Conservation (phyloP, 2,797 vertebrate genomes). For the Lacerta bilineata region DNA sequence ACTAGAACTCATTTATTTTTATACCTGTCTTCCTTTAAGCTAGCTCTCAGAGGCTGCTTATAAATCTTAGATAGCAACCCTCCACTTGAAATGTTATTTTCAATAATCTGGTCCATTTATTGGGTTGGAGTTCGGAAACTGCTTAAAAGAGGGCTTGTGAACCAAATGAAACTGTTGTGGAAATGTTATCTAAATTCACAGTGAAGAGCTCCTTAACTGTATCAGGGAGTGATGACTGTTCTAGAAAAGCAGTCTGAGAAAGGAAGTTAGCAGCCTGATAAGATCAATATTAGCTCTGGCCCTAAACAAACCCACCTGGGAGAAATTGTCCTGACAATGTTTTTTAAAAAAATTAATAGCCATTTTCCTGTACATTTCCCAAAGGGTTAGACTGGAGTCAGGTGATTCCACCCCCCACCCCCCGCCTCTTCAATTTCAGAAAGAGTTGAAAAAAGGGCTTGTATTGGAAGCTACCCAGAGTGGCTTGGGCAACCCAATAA, state of each 20-base stretch:
- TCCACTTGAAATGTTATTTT: background rate
- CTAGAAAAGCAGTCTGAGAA: background rate
- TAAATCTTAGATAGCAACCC: slow-evolving; percentile 9
- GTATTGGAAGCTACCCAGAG: no score
- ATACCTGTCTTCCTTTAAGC: slow-evolving; percentile 16
- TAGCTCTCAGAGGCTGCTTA: background rate
- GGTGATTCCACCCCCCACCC: no score
- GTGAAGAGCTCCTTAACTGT: background rate
- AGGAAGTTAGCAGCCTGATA: background rate
- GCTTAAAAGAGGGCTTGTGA: background rate
- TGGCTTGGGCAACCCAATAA: no score
- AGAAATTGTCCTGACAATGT: background rate
- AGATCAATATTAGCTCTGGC: background rate
- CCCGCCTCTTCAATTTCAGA: background rate
- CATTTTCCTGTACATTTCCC: no score
- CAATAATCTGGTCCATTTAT: background rate
- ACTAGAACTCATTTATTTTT: slow-evolving; percentile 28
- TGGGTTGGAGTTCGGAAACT: background rate
- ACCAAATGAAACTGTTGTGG: background rate
- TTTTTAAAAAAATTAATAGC: no score
- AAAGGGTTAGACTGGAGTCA: background rate
- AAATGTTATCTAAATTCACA: background rate
- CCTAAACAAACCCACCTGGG: background rate
- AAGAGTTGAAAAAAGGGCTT: background rate
- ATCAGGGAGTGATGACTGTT: background rate